Evolutionary conservation across 2,113 vertebrate species (phyloP).

Genomic region (Peucedramus taeniatus): DNA sequence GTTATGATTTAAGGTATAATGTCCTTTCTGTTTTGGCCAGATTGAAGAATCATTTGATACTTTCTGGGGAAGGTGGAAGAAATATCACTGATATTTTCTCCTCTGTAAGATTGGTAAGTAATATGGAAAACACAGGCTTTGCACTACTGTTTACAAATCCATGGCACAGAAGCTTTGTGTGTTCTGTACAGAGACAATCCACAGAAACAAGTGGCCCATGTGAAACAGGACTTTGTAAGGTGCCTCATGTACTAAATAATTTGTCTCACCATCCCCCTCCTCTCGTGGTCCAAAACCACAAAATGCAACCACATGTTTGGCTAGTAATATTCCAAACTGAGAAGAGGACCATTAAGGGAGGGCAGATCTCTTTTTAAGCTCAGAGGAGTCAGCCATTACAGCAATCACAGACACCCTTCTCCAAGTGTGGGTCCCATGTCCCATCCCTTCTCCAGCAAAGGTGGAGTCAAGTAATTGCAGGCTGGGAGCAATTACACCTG

Average conservation of each 20-base stretch:
- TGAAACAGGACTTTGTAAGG: not conserved
- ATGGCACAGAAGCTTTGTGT: not conserved
- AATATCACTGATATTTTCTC: not conserved
- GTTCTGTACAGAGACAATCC: not conserved
- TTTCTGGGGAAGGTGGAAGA: not conserved
- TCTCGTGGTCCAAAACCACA: not conserved
- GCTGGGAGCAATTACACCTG: not conserved
- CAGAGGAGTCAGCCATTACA: not conserved
- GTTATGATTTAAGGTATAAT: not conserved
- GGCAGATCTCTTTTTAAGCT: constrained; percentile 5
- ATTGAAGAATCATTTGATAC: not conserved
- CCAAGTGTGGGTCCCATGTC: not conserved
- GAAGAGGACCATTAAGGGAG: not conserved
- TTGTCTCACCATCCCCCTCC: not conserved
- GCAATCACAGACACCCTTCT: not conserved
- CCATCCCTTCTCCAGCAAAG: not conserved
- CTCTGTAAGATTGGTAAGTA: not conserved
- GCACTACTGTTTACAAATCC: not conserved
- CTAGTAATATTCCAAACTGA: not conserved
- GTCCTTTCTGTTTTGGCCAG: not conserved
- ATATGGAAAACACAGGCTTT: not conserved
- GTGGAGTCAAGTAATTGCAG: not conserved
- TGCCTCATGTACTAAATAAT: not conserved
- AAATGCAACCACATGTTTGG: constrained; percentile 11
- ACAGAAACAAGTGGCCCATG: not conserved